phyloP scores from a whole-genome alignment of 2,113 vertebrate genomes.

The Apteryx mantelli region DNA sequence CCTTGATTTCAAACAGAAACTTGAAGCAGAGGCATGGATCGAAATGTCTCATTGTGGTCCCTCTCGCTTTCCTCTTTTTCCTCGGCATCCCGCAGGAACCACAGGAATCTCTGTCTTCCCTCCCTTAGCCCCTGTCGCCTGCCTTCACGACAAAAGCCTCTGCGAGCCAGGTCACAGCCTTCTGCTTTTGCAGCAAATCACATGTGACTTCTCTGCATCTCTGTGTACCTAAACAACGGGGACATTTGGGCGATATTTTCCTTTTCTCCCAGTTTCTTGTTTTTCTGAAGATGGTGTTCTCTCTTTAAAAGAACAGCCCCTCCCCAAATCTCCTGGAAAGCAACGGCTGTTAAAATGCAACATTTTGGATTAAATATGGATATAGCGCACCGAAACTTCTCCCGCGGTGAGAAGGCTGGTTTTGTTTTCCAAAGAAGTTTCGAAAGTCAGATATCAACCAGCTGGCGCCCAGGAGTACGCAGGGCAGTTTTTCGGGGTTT shows the following conservation, averaged over 20 bases:
- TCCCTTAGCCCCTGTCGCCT: neutral
- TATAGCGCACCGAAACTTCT: neutral
- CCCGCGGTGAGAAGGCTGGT: neutral
- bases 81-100: neutral
- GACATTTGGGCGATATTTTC: neutral
- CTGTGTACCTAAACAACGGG: too few relatives aligned
- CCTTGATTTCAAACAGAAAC: neutral
- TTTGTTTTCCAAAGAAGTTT: neutral
- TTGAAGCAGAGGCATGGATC: neutral
- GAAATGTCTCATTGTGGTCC: neutral
- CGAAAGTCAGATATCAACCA: neutral
- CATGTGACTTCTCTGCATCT: neutral
- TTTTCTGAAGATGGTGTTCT: neutral
- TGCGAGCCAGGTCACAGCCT: rapidly evolving
- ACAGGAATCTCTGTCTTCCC: neutral
- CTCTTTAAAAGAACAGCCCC: neutral
- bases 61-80: neutral
- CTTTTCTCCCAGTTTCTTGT: neutral
- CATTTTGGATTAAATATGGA: neutral
- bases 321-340: neutral
- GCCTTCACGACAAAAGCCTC: neutral
- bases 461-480: conserved; percentile 7
- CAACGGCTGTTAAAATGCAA: neutral
- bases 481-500: rapidly evolving
- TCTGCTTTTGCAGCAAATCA: neutral